Evolutionary conservation across 2,888 invertebrate genomes (phyloP).

Genomic region (Eugnorisma glareosa): DNA sequence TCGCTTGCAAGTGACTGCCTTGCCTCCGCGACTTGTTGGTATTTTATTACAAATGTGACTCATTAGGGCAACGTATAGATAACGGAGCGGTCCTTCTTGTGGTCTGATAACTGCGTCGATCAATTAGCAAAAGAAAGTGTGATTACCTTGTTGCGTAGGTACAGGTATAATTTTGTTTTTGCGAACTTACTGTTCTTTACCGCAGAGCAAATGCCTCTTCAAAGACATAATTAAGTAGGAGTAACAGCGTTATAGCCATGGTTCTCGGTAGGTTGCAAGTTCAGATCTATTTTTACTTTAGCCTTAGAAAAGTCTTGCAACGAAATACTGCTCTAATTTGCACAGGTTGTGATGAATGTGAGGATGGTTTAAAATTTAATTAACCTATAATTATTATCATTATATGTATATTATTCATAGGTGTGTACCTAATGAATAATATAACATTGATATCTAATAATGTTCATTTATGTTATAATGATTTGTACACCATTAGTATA

Average conservation of each 20-base stretch:
- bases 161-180: not conserved
- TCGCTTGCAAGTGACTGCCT: conserved; percentile 64
- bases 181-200: not conserved
- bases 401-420: too few relatives aligned
- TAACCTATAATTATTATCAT: not conserved
- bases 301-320: not conserved
- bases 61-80: conserved; percentile 60
- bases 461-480: not conserved
- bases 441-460: not conserved
- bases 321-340: not conserved
- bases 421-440: not conserved
- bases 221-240: too few relatives aligned
- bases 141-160: conserved; percentile 1
- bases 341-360: not conserved
- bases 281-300: not conserved
- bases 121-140: conserved; percentile 48
- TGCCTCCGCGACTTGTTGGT: conserved; percentile 35
- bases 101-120: conserved; percentile 44
- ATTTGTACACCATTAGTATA: not conserved
- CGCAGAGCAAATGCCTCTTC: not conserved
- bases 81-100: conserved; percentile 43
- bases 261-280: not conserved
- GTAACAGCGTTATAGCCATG: not conserved
- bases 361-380: not conserved
- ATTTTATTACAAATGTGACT: conserved; percentile 71